These are phyloP conservation scores for Pitta sordida DNA, from an alignment of 2,113 vertebrate genomes.

Conservation along the genomic window DNA sequence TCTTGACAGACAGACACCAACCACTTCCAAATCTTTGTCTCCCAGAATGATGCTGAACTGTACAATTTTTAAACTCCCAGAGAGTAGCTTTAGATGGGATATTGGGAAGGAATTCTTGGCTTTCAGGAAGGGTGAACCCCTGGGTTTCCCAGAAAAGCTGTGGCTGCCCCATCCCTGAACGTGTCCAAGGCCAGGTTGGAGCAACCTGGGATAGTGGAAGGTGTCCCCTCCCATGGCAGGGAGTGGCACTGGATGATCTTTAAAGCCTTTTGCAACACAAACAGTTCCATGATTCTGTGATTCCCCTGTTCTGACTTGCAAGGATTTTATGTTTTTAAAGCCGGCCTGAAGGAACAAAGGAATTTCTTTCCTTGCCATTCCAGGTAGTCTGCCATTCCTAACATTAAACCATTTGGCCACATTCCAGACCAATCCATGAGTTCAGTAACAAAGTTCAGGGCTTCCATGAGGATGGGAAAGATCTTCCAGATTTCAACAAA, in stretches of 20 bases:
- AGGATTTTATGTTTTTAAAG: conserved; percentile 62
- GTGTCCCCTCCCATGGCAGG: too few species aligned
- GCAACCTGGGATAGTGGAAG: too few species aligned
- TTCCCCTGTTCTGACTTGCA: conserved; percentile 68
- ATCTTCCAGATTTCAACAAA: neutral
- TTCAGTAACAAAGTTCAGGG: neutral
- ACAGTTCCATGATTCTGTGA: too few species aligned
- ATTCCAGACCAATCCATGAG: neutral
- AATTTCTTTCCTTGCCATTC: neutral
- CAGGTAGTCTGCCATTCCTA: neutral
- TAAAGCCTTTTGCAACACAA: too few species aligned
- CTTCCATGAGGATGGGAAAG: neutral
- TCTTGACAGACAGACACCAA: neutral
- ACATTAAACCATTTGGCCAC: neutral
- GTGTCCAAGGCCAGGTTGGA: too few species aligned
- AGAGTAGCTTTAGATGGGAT: too few species aligned
- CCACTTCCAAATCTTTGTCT: conserved; percentile 4
- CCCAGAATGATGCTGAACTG: conserved; percentile 71
- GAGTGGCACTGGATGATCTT: too few species aligned
- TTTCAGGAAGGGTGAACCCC: too few species aligned
- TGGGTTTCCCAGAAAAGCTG: too few species aligned
- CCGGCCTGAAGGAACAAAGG: conserved; percentile 23
- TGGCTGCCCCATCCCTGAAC: too few species aligned
- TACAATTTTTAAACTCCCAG: conserved; percentile 12
- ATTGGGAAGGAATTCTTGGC: too few species aligned